Evolutionary conservation across 2,797 vertebrate species (phyloP).

Genomic region (Crocidura indochinensis): DNA sequence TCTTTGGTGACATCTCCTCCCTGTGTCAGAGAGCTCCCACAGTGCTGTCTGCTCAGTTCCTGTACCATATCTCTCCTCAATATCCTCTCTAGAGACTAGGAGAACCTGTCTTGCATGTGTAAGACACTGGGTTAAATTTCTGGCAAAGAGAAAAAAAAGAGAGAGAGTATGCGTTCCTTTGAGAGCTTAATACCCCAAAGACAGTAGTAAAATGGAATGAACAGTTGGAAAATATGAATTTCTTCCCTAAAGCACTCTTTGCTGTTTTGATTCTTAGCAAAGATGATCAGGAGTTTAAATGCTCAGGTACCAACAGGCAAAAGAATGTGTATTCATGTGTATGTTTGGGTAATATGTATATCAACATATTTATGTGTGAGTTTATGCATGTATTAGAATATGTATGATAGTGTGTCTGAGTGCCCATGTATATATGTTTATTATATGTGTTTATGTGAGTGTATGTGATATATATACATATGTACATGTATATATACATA

Average conservation of each 20-base stretch:
- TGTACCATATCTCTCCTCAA: neutral
- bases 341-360: neutral
- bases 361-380: neutral
- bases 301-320: neutral
- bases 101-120: too few relatives aligned
- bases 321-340: neutral
- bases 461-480: neutral
- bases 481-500: neutral
- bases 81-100: neutral
- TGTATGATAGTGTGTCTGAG: too few relatives aligned
- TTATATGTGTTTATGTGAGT: too few relatives aligned
- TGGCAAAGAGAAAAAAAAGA: too few relatives aligned
- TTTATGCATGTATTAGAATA: neutral
- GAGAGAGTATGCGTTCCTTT: too few relatives aligned
- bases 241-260: neutral
- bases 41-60: neutral
- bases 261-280: conserved; percentile 4
- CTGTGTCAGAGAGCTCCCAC: neutral
- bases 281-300: neutral
- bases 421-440: too few relatives aligned
- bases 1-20: neutral
- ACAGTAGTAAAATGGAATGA: neutral
- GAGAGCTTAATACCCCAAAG: too few relatives aligned
- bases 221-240: neutral
- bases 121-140: too few relatives aligned